phyloP scores from a whole-genome alignment of 1,140 invertebrate genomes.

The Pseudomyrmex flavicornis region DNA sequence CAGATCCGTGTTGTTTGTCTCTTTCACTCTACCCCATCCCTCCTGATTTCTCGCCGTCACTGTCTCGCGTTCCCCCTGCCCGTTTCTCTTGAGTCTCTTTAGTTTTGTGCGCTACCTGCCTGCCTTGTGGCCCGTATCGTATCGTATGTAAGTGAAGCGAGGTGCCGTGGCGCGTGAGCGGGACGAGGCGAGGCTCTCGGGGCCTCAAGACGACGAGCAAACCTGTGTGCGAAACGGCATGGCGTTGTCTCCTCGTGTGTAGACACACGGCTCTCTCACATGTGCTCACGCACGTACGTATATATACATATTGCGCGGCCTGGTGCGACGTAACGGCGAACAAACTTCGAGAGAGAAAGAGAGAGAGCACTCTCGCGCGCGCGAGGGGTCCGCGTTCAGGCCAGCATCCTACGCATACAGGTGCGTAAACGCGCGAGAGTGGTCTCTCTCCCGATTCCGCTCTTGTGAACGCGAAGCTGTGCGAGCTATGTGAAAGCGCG shows the following conservation, averaged over 20 bases:
- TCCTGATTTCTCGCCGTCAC: conserved; percentile 57
- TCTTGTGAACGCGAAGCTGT: conserved; percentile 44
- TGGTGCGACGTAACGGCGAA: conserved; percentile 32
- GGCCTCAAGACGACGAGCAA: conserved; percentile 46
- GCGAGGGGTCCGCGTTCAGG: conserved; percentile 2
- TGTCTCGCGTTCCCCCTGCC: conserved; percentile 49
- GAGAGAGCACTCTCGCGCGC: conserved; percentile 15
- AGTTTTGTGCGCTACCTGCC: conserved; percentile 81
- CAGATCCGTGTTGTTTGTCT: conserved; percentile 13
- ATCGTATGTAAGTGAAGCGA: conserved; percentile 79
- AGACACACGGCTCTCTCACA: conserved; percentile 47
- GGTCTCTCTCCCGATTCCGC: conserved; percentile 54
- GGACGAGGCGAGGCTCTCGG: conserved; percentile 66
- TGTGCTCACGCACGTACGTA: conserved; percentile 50
- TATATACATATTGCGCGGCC: conserved; percentile 6
- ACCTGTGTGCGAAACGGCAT: conserved; percentile 57
- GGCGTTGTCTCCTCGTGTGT: conserved; percentile 74
- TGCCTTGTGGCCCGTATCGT: conserved; percentile 79
- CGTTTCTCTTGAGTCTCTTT: conserved; percentile 69
- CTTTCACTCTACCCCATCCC: conserved; percentile 36
- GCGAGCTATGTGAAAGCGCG: conserved; percentile 9
- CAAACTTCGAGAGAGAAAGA: conserved; percentile 30
- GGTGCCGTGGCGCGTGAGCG: conserved; percentile 74
- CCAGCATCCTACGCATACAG: conserved; percentile 58
- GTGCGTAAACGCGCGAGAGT: conserved; percentile 54